These are phyloP conservation scores for Danio choprae DNA, from an alignment of 2,797 vertebrate species.

Conservation along the genomic window DNA sequence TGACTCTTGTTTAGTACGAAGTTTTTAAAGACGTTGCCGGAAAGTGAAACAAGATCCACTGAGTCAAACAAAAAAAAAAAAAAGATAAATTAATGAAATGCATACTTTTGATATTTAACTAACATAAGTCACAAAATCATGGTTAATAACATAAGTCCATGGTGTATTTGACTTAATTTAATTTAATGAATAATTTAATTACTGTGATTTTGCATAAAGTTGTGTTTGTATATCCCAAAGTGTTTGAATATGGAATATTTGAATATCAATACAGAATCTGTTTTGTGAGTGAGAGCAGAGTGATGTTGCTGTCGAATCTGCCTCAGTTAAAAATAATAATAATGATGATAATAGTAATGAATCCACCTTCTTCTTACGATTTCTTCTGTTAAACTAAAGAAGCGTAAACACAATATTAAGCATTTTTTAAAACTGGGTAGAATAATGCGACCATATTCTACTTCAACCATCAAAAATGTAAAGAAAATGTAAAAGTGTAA, in stretches of 20 bases:
- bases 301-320: slow-evolving; percentile 8
- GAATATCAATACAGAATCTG: background rate
- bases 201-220: background rate
- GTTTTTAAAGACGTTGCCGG: background rate
- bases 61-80: no score
- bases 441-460: no score
- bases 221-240: background rate
- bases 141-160: background rate
- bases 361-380: no score
- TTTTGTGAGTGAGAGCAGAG: background rate
- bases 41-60: background rate
- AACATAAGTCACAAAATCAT: background rate
- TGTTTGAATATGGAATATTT: background rate
- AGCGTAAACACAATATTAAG: no score
- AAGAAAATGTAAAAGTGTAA: no score
- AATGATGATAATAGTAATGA: background rate
- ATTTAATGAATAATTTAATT: background rate
- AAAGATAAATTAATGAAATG: background rate
- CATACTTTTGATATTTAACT: background rate
- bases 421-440: no score
- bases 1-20: background rate
- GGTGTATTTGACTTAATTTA: background rate
- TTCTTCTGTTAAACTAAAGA: no score
- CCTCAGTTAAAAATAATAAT: background rate
- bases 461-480: no score